Conservation (phyloP, 2,888 invertebrate species). For the Tineola bisselliella region DNA sequence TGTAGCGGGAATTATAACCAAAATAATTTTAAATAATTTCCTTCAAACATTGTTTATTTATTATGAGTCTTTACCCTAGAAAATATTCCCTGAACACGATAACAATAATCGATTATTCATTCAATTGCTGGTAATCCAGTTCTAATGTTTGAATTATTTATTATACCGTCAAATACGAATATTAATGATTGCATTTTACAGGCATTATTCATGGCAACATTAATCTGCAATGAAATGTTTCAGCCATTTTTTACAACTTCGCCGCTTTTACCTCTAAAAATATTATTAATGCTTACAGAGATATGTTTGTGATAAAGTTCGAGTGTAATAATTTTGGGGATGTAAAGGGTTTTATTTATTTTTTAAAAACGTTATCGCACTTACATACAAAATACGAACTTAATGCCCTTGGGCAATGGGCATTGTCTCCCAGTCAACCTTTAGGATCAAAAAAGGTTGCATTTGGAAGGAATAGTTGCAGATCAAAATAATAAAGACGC, state of each 20-base stretch:
- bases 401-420: no score
- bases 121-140: no score
- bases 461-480: no score
- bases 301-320: not conserved
- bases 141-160: not conserved
- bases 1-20: no score
- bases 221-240: slow-evolving; percentile 5
- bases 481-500: no score
- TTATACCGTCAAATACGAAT: not conserved
- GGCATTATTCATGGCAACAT: not conserved
- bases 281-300: not conserved
- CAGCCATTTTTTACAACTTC: not conserved
- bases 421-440: no score
- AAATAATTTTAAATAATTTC: no score
- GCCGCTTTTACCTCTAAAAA: not conserved
- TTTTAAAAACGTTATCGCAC: no score
- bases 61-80: not conserved
- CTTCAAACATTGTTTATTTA: not conserved
- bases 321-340: not conserved
- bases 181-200: not conserved
- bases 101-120: not conserved
- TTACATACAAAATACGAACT: no score
- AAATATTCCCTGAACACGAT: not conserved
- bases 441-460: no score
- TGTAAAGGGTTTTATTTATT: not conserved